Evolutionary conservation across 2,888 invertebrate species (phyloP).

Genomic region (Amphipoea oculea): DNA sequence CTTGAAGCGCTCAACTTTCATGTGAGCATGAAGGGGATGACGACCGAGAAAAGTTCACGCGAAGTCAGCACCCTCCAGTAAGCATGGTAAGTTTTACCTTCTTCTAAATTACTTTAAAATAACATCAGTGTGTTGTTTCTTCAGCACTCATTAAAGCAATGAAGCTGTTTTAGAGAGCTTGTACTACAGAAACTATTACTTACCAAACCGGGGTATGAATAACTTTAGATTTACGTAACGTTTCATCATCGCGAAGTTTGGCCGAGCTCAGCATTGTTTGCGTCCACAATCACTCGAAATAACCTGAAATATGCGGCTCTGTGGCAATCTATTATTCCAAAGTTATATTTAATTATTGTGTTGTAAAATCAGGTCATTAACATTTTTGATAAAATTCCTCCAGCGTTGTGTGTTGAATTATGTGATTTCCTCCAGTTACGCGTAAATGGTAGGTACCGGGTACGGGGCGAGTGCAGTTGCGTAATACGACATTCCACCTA

Average conservation of each 20-base stretch:
- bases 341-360: constrained; percentile 55
- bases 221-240: constrained; percentile 17
- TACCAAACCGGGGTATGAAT: not conserved
- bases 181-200: not conserved
- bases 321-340: constrained; percentile 59
- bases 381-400: constrained; percentile 64
- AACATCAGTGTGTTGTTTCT: constrained; percentile 9
- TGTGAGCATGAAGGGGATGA: constrained; percentile 51
- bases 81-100: not conserved
- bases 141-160: constrained; percentile 26
- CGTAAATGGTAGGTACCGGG: not conserved
- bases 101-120: constrained; percentile 25
- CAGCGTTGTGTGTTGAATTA: constrained; percentile 43
- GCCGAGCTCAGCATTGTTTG: constrained; percentile 50
- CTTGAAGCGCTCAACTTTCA: constrained; percentile 36
- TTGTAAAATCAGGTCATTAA: constrained; percentile 63
- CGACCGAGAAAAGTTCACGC: constrained; percentile 37
- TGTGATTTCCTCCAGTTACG: constrained; percentile 49
- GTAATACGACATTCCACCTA: constrained; percentile 58
- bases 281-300: constrained; percentile 31
- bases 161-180: constrained; percentile 19
- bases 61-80: constrained; percentile 18
- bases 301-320: constrained; percentile 45
- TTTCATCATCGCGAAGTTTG: constrained; percentile 25
- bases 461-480: constrained; percentile 41